phyloP scores from a whole-genome alignment of 2,888 invertebrate genomes.

The Gnatocerus cornutus region DNA sequence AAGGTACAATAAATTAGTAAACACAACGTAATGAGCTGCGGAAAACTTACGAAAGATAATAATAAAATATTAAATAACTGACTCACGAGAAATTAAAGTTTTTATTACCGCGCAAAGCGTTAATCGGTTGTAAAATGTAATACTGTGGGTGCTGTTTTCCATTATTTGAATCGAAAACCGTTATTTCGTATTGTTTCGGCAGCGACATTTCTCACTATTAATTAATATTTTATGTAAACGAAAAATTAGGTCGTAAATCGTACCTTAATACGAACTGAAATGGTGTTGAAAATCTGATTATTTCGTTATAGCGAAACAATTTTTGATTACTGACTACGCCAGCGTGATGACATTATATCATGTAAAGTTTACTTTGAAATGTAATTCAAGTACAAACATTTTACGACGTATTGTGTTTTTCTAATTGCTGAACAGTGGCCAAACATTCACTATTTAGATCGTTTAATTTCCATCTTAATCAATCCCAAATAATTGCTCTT shows the following conservation, averaged over 20 bases:
- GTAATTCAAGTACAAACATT: too few species aligned
- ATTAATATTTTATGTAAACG: slow-evolving; percentile 1
- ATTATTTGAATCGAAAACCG: background rate
- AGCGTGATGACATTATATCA: too few species aligned
- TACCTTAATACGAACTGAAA: background rate
- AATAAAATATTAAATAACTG: background rate
- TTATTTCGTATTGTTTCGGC: background rate
- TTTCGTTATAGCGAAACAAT: background rate
- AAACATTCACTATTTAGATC: too few species aligned
- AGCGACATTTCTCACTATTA: background rate
- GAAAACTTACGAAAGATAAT: background rate
- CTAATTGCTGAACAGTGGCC: too few species aligned
- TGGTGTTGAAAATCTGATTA: background rate
- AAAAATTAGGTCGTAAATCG: background rate
- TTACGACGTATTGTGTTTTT: too few species aligned
- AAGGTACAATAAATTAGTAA: too few species aligned
- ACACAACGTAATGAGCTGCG: background rate
- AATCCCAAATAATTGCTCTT: too few species aligned
- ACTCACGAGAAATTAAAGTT: background rate
- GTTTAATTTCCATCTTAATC: too few species aligned
- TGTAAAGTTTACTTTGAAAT: too few species aligned
- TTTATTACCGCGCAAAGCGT: background rate
- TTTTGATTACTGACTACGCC: background rate
- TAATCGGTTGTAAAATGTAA: slow-evolving; percentile 7
- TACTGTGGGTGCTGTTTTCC: background rate